phyloP scores from a whole-genome alignment of 2,113 vertebrate species.

The Pluvialis apricaria region DNA sequence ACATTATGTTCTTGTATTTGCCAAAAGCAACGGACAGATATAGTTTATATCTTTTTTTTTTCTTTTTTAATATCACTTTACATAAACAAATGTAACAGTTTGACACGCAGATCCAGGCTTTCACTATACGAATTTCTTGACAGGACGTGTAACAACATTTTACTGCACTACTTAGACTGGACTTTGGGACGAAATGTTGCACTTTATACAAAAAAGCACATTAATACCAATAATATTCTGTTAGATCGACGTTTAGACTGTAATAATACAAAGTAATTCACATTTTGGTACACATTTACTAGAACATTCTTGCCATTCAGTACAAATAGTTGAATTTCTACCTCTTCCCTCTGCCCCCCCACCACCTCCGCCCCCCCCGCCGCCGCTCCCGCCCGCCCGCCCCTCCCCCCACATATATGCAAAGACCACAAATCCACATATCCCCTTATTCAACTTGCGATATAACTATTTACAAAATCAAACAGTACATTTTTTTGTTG shows the following conservation, averaged over 20 bases:
- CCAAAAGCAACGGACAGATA: conserved; percentile 96
- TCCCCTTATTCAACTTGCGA: conserved; percentile 87
- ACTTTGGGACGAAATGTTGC: conserved; percentile 98
- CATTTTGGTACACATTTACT: conserved; percentile 99
- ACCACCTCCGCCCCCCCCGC: conserved; percentile 71
- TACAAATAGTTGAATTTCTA: conserved; percentile 94
- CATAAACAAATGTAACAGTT: conserved; percentile 97
- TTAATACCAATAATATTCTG: conserved; percentile 98
- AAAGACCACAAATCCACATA: conserved; percentile 94
- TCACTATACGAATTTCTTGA: conserved; percentile 99
- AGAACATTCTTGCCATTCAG: conserved; percentile 99
- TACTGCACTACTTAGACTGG: conserved; percentile 99
- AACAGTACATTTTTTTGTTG: conserved; percentile 86
- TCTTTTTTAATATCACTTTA: conserved; percentile 97
- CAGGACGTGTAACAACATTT: conserved; percentile 99
- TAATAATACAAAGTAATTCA: conserved; percentile 99
- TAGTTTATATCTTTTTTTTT: conserved; percentile 84
- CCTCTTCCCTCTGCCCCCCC: conserved; percentile 78
- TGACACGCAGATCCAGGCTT: conserved; percentile 99
- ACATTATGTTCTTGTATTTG: conserved; percentile 95
- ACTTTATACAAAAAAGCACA: conserved; percentile 99
- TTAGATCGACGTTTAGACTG: conserved; percentile 99
- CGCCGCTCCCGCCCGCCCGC: no score
- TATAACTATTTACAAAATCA: conserved; percentile 98
- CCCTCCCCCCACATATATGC: conserved; percentile 90